Evolutionary conservation across 2,113 vertebrate species (phyloP).

Genomic region (Albula goreensis): DNA sequence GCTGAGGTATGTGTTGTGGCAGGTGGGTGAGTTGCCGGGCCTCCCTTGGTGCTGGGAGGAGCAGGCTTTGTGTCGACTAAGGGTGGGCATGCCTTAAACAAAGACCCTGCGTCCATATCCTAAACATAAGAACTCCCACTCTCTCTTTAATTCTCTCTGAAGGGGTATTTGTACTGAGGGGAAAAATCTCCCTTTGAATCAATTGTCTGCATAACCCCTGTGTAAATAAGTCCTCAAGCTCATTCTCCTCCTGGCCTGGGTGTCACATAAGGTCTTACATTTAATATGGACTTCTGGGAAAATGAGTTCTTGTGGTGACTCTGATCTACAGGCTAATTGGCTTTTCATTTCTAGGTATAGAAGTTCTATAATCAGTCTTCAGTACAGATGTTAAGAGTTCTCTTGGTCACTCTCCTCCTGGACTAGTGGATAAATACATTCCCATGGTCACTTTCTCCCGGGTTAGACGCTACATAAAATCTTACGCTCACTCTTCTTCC

Average conservation of each 20-base stretch:
- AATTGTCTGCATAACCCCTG: slow-evolving; percentile 63
- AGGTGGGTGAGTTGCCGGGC: slow-evolving; percentile 40
- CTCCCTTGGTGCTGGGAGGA: not conserved
- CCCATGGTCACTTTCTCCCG: not conserved
- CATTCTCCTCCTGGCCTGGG: slow-evolving; percentile 61
- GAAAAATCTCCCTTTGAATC: slow-evolving; percentile 66
- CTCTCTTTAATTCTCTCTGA: slow-evolving; percentile 67
- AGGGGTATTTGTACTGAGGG: slow-evolving; percentile 67
- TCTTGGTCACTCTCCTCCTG: slow-evolving; percentile 18
- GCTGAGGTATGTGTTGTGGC: slow-evolving; percentile 57
- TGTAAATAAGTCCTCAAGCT: slow-evolving; percentile 71
- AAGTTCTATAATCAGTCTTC: no score
- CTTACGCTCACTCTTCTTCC: slow-evolving; percentile 42
- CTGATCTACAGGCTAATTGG: no score
- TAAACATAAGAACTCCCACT: slow-evolving; percentile 58
- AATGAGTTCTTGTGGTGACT: no score
- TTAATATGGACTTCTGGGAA: no score
- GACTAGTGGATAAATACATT: slow-evolving; percentile 51
- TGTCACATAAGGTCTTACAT: slow-evolving; percentile 60
- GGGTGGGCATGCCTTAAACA: slow-evolving; percentile 59
- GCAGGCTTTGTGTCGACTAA: slow-evolving; percentile 52
- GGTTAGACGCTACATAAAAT: slow-evolving; percentile 59
- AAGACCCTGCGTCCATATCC: slow-evolving; percentile 64
- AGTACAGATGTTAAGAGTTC: no score
- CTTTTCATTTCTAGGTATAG: no score